A percentile compares a stretch with the other conserved stretches of the same genome.
These are phyloP conservation scores for Epizoanthus ramosus DNA, from an alignment of 92 coral and sea anemone genomes.

Conservation along the genomic window DNA sequence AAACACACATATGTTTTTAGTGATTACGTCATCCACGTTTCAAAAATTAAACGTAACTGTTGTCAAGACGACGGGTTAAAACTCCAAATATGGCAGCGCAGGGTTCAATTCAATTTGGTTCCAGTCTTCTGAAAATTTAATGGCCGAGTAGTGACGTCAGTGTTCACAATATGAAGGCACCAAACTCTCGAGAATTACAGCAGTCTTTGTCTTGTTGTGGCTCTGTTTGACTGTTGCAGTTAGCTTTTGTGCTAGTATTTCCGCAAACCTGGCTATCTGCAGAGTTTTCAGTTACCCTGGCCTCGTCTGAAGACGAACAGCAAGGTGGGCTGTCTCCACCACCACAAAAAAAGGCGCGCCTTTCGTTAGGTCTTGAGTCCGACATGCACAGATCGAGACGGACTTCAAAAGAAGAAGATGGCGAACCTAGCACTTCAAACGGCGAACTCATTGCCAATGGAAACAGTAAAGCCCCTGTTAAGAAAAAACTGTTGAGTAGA, in stretches of 20 bases:
- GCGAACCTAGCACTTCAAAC: slow-evolving; percentile 93
- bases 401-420: slow-evolving; percentile 97
- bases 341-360: slow-evolving; percentile 99
- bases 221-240: slow-evolving; percentile 70
- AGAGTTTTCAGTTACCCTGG: slow-evolving; percentile 99
- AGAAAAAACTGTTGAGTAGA: slow-evolving; percentile 72
- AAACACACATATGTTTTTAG: too few relatives aligned
- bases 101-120: slow-evolving; percentile 29
- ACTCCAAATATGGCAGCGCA: slow-evolving; percentile 25
- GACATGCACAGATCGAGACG: slow-evolving; percentile 99
- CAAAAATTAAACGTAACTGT: not conserved
- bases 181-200: slow-evolving; percentile 55
- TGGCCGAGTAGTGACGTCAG: slow-evolving; percentile 85
- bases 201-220: slow-evolving; percentile 80
- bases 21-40: too few relatives aligned
- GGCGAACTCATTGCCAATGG: slow-evolving; percentile 90
- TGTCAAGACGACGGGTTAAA: slow-evolving; percentile 10
- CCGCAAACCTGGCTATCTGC: slow-evolving; percentile 99
- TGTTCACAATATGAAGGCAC: slow-evolving; percentile 90
- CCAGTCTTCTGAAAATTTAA: slow-evolving; percentile 58
- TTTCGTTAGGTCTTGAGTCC: slow-evolving; percentile 97
- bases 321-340: slow-evolving; percentile 99
- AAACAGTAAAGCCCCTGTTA: slow-evolving; percentile 74
- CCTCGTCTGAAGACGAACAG: slow-evolving; percentile 99
- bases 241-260: slow-evolving; percentile 55